These are phyloP conservation scores for Akabosia matsudoensis DNA, from an alignment of 1,140 invertebrate genomes.

Conservation along the genomic window DNA sequence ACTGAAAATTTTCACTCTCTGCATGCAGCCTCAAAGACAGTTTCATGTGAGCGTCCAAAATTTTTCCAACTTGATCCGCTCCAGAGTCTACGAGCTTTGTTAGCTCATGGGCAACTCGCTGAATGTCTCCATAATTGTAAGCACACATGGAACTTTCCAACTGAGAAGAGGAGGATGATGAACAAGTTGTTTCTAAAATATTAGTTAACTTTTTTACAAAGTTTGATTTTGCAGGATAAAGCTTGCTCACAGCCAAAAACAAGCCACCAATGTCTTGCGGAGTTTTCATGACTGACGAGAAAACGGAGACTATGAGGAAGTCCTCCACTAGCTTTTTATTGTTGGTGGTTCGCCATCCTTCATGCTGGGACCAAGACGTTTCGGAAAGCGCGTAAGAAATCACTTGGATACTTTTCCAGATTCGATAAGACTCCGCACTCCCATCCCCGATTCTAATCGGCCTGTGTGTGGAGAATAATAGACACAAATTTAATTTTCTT, in stretches of 20 bases:
- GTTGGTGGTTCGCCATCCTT: neutral
- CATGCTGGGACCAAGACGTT: conserved; percentile 1
- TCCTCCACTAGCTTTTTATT: conserved; percentile 16
- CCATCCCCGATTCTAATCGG: conserved; percentile 3
- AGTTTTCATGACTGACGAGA: neutral
- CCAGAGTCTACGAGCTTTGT: neutral
- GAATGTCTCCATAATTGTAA: conserved; percentile 4
- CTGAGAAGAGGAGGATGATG: neutral
- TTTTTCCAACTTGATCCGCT: neutral
- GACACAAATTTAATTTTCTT: neutral
- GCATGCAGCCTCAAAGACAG: neutral
- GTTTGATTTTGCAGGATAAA: neutral
- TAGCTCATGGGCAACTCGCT: neutral
- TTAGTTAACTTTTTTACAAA: neutral
- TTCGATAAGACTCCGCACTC: conserved; percentile 25
- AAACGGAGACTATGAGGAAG: neutral
- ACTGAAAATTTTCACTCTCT: conserved; percentile 4
- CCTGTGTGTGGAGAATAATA: neutral
- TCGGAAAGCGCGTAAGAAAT: conserved; percentile 17
- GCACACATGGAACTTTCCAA: neutral
- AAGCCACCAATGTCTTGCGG: neutral
- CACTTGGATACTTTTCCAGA: conserved; percentile 34
- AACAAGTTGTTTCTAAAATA: conserved; percentile 5
- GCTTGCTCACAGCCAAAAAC: neutral
- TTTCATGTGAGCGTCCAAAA: conserved; percentile 4